These are phyloP conservation scores for Tridacna crocea DNA, from an alignment of 2,888 invertebrate species.

Conservation along the genomic window DNA sequence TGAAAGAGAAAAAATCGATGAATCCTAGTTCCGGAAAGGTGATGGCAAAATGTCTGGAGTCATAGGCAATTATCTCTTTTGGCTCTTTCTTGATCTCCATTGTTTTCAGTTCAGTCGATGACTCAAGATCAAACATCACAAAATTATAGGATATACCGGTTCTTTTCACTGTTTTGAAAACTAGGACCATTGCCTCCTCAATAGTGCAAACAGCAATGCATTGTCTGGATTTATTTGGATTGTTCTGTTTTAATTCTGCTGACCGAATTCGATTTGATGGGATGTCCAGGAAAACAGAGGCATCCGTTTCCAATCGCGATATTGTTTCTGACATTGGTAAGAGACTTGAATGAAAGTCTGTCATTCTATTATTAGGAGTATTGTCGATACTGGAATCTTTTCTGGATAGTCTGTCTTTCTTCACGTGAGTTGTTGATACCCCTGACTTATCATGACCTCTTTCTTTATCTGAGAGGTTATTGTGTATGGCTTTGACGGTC, in stretches of 20 bases:
- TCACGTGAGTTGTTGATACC: neutral
- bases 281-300: slow-evolving; percentile 3
- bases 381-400: neutral
- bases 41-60: slow-evolving; percentile 37
- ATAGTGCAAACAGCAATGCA: slow-evolving; percentile 28
- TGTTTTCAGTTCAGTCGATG: slow-evolving; percentile 30
- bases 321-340: slow-evolving; percentile 14
- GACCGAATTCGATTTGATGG: neutral
- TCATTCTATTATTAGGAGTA: neutral
- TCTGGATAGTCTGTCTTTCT: neutral
- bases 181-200: slow-evolving; percentile 37
- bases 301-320: slow-evolving; percentile 1
- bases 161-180: slow-evolving; percentile 43
- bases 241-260: slow-evolving; percentile 5
- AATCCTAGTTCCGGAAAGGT: slow-evolving; percentile 46
- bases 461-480: neutral
- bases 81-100: slow-evolving; percentile 48
- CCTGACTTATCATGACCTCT: neutral
- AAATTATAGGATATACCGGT: slow-evolving; percentile 44
- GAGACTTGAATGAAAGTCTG: neutral
- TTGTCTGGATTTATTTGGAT: slow-evolving; percentile 4
- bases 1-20: slow-evolving; percentile 47
- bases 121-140: slow-evolving; percentile 29
- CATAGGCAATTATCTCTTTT: slow-evolving; percentile 40
- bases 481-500: neutral